Conservation (phyloP, 2,113 vertebrate genomes). For the Ictidomys tridecemlineatus region DNA sequence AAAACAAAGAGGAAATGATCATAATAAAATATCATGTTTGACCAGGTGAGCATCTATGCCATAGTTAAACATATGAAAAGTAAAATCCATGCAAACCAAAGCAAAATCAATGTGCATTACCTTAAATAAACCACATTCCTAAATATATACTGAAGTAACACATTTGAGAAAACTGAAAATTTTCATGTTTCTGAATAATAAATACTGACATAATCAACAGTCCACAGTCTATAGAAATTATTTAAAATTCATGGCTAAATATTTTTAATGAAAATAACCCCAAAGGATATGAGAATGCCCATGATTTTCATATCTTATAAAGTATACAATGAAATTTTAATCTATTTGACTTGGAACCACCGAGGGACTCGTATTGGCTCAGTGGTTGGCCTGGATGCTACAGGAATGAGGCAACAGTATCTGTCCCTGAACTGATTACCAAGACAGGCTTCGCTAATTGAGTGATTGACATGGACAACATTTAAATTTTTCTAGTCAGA, state of each 20-base stretch:
- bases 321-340: constrained; percentile 2
- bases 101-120: neutral
- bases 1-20: neutral
- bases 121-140: neutral
- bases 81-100: neutral
- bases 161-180: neutral
- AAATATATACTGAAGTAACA: neutral
- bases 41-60: neutral
- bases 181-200: neutral
- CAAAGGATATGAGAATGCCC: neutral
- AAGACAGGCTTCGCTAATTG: neutral
- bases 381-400: neutral
- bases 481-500: constrained; percentile 32
- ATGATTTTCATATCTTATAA: neutral
- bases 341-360: constrained; percentile 22
- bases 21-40: neutral
- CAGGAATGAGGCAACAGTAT: constrained; percentile 36
- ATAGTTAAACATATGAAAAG: neutral
- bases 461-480: neutral
- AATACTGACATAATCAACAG: neutral
- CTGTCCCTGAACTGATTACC: neutral
- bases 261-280: neutral
- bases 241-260: constrained; percentile 35
- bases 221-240: neutral
- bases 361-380: neutral